Base-by-base conservation (phyloP, 1,140 invertebrate species). In the Trichonephila clavipes region DNA sequence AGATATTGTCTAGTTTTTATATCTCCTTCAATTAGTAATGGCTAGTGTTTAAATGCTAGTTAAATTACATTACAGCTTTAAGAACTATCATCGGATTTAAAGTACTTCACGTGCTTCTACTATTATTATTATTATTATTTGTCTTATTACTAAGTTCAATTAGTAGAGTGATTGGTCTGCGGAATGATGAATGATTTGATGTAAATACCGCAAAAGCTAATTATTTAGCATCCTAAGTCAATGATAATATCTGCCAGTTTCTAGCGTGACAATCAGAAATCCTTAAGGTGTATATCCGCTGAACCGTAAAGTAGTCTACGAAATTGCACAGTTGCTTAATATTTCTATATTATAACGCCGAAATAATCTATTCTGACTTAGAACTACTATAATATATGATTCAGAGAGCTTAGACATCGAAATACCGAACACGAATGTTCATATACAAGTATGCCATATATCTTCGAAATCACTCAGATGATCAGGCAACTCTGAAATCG, bases 381-480 rank as follows among this genome's bases (percentile, higher is more conserved):
- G 66, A 69, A 69, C 66, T 77, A 28, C 28, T 77, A 34, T 77
- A 77, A 77, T 77, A 28, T 40, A 77, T 77, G 28, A 77, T 77
- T 77, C 72, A 77, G 72, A 77, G 24, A 24, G 72, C 28, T 28
- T 77, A 77, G 66, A 77, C 72, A 77, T 77, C 14, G 72, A 28
- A 40, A 40, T 40, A 77, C 72, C 28, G 28, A 18, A 28, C 72
- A 77, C 72, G 72, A 77, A 77, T 77, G 72, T 34, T 77, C 72
- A 77, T 77, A 77, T 40, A 40, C 72, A 40, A 40, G 24, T 77
- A 77, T 77, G 28, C 18, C 72, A 77, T 77, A 77, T 77, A 77
- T 77, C 72, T 77, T 77, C 72, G 34, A 77, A 77, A 77, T 77
- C 72, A 77, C 72, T 77, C 72, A 77, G 72, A 40, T 40, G 72